These are phyloP conservation scores for Oligia fasciuncula DNA, from an alignment of 2,888 invertebrate species.

Conservation along the genomic window DNA sequence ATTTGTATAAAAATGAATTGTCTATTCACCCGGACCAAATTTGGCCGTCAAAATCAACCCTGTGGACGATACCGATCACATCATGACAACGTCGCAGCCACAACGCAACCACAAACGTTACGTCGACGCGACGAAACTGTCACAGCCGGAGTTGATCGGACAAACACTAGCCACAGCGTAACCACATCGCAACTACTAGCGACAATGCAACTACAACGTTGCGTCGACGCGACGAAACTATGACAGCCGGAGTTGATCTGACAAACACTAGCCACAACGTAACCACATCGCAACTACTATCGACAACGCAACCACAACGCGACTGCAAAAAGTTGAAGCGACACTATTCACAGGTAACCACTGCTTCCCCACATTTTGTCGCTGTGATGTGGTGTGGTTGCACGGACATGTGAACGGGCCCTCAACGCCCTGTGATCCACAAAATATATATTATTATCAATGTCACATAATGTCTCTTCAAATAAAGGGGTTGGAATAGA, in stretches of 20 bases:
- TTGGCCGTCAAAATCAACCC: neutral
- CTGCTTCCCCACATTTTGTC: neutral
- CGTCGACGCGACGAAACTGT: neutral
- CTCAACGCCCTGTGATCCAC: neutral
- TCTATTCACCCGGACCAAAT: neutral
- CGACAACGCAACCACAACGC: neutral
- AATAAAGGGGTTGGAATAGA: neutral
- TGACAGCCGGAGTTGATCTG: neutral
- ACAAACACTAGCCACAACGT: neutral
- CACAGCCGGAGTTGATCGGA: neutral
- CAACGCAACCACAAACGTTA: neutral
- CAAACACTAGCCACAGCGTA: too few species aligned
- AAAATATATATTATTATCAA: conserved; percentile 4
- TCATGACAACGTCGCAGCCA: neutral
- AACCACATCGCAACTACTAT: neutral
- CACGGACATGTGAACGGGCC: neutral
- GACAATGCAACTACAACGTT: neutral
- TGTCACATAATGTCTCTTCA: neutral
- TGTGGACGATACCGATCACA: neutral
- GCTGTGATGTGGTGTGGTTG: neutral
- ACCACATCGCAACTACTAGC: neutral
- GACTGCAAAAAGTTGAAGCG: neutral
- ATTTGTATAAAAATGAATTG: neutral
- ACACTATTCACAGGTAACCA: neutral
- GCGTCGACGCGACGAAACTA: neutral